Base-by-base conservation (phyloP, 2,888 invertebrate genomes). In the Megastigmus dorsalis region DNA sequence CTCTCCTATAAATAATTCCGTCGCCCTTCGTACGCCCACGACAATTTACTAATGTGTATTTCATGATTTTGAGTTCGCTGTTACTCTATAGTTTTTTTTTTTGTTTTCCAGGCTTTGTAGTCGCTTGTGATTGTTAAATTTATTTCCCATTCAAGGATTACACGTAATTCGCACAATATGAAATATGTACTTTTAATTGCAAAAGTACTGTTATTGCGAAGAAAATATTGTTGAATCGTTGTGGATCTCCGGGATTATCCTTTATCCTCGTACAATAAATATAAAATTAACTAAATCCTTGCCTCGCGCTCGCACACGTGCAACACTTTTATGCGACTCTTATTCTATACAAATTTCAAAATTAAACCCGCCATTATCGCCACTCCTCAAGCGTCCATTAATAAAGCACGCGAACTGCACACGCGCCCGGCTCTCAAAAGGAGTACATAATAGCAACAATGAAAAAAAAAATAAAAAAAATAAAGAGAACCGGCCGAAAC, bases 1-100 rank as follows among this genome's bases (percentile, higher is more conserved):
- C 7, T n/a, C 26, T 43, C 41, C 23, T 28, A 45, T 68, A 68
- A 68, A 68, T 68, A 57, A 68, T 68, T 50, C 60, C 54, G 10
- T 7, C 36, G n/a, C 13, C 36, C 23, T n/a, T 38, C 41, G 18
- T 36, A 9, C 30, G 15, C 20, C 0, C n/a, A 18, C 13, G 36
- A 67, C 36, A 28, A 18, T 33, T 33, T 43, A 28, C n/a, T 26
- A 36, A 36, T 28, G 10, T 26, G 43, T 30, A n/a, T 23, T 6
- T 18, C 18, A 33, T 1, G 4, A n/a, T 13, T 10, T 5, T 23
- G 13, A 26, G 13, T 3, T 45, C 20, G 1, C n/a, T 45, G 48
- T 9, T 9, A 10, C 9, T 50, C 28, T 18, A 18, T 26, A 10
- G 7, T 23, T 23, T 20, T 23, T 10, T 9, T 43, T 23, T 48